Base-by-base conservation (phyloP, 2,888 invertebrate species). In the Thereva unica region DNA sequence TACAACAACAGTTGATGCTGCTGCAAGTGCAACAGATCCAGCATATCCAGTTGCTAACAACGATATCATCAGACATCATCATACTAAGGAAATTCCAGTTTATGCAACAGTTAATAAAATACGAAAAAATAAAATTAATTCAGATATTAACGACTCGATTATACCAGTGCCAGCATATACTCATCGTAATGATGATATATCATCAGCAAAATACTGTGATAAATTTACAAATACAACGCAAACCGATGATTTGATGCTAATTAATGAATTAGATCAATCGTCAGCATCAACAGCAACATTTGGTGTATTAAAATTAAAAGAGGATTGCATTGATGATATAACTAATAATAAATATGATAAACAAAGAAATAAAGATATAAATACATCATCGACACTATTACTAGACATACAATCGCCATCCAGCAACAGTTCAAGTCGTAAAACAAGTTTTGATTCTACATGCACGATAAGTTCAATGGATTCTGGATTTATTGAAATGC, bases 401-500 rank as follows among this genome's bases (percentile, higher is more conserved):
- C 44, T 44, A 66, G 47, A 55, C 37, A 12, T 12, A 38, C 38
- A n/a, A 10, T 71, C 49, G 4, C 74, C 75, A 4, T 74, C 73
- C 50, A 78, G 78, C 59, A 77, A 76, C 50, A 76, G 73, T 64
- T 79, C 80, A 0, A 80, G 79, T 71, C 76, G 81, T 34, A 82
- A 81, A 72, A 80, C 81, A 2, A 81, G 81, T 72, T 79, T 81
- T 52, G 82, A 80, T 71, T 80, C 81, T 10, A 80, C 79, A 67
- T 80, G 81, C 71, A 81, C 80, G 5, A 77, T 80, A 59, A 79
- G 80, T 70, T 81, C 82, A 50, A 79, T 82, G 78, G 81, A 81
- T 75, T 81, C 81, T 53, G 81, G 81, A 7, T 81, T 81, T 66
- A 81, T 81, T 70, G 82, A 81, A 69, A 81, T 81, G 78, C 80